These are phyloP conservation scores for Eospalax fontanierii DNA, from an alignment of 2,797 vertebrate genomes.

Conservation along the genomic window DNA sequence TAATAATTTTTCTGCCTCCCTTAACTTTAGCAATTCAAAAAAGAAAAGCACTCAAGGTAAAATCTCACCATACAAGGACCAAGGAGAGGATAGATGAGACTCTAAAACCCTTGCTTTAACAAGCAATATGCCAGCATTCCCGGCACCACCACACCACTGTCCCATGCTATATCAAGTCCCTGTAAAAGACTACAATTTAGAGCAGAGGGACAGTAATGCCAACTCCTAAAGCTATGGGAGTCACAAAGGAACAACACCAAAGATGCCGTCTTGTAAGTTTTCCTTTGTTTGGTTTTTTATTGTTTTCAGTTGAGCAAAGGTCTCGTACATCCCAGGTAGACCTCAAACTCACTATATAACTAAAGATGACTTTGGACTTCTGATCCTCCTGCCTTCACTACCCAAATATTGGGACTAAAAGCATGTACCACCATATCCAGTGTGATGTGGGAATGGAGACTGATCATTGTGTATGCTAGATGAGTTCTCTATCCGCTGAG, in stretches of 20 bases:
- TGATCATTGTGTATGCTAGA: background rate
- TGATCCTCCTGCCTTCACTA: background rate
- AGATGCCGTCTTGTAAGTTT: background rate
- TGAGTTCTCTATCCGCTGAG: background rate
- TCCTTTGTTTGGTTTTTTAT: background rate
- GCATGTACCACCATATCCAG: background rate
- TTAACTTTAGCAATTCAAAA: conserved; percentile 37
- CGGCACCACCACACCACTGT: background rate
- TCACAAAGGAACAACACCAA: conserved; percentile 4
- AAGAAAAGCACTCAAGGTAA: background rate
- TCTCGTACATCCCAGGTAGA: background rate
- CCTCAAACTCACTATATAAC: background rate
- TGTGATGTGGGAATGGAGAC: no score
- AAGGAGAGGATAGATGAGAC: background rate
- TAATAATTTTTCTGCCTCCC: conserved; percentile 57
- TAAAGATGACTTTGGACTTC: background rate
- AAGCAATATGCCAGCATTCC: background rate
- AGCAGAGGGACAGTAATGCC: background rate
- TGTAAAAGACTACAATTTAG: background rate
- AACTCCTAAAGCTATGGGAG: conserved; percentile 17
- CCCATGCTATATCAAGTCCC: background rate
- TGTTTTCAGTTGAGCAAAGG: background rate
- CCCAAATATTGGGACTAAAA: background rate
- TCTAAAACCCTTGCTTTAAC: conserved; percentile 1
- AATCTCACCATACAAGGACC: conserved; percentile 12